phyloP scores from a whole-genome alignment of 2,113 vertebrate species.

The Empidonax traillii region DNA sequence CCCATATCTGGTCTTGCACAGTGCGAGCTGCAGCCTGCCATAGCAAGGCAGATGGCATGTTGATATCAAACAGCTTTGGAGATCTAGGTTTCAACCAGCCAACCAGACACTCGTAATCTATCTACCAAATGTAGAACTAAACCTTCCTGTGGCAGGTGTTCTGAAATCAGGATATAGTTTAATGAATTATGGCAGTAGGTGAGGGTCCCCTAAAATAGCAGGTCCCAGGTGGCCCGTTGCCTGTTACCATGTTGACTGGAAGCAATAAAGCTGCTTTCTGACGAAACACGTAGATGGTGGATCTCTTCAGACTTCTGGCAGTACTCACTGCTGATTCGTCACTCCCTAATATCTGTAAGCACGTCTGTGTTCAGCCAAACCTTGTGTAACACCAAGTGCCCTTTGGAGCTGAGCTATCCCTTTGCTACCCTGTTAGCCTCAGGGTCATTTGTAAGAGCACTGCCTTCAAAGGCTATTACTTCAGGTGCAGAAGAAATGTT shows the following conservation, averaged over 20 bases:
- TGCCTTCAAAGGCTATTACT: background rate
- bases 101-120: background rate
- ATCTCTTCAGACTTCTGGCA: background rate
- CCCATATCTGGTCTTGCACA: background rate
- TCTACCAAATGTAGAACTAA: background rate
- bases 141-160: background rate
- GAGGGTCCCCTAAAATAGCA: background rate
- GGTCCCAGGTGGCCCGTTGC: background rate
- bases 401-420: background rate
- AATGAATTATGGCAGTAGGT: background rate
- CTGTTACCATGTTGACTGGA: background rate
- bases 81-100: background rate
- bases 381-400: background rate
- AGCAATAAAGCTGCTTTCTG: background rate
- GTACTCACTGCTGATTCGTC: background rate
- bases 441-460: background rate
- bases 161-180: background rate
- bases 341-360: background rate
- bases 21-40: accelerated
- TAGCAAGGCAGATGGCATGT: background rate
- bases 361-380: background rate
- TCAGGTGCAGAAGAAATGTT: background rate
- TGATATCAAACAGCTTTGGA: background rate
- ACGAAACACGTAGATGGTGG: background rate
- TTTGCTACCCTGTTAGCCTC: background rate